phyloP scores from a whole-genome alignment of 2,797 vertebrate species.

The Buceros bicornis region DNA sequence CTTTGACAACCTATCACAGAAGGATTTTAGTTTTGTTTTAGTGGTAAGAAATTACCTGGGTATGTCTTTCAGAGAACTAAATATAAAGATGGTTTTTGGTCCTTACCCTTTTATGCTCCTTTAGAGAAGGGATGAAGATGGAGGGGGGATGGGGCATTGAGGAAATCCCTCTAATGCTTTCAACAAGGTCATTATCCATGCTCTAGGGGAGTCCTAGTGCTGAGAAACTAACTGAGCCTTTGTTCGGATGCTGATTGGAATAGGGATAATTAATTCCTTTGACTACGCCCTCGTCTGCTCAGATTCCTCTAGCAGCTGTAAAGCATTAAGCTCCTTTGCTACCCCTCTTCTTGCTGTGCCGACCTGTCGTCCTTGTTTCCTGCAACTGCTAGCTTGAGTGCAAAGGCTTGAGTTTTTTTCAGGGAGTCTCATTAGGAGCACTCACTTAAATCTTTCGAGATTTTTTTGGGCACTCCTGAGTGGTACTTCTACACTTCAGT shows the following conservation, averaged over 20 bases:
- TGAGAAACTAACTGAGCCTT: slow-evolving; percentile 14
- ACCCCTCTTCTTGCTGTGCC: neutral
- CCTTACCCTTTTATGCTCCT: neutral
- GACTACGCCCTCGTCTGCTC: neutral
- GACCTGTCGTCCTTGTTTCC: neutral
- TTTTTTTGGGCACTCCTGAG: neutral
- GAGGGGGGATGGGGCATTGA: neutral
- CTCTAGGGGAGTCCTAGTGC: slow-evolving; percentile 21
- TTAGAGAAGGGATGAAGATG: neutral
- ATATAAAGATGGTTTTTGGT: neutral
- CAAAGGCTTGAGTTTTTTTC: neutral
- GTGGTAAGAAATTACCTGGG: neutral
- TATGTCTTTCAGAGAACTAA: neutral
- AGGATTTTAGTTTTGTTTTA: neutral
- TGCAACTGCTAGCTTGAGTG: neutral
- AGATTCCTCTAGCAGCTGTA: neutral
- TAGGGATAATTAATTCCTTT: slow-evolving; percentile 28
- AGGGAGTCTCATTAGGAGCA: neutral
- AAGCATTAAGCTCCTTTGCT: slow-evolving; percentile 16
- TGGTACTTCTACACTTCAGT: neutral
- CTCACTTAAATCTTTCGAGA: neutral
- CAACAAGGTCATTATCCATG: slow-evolving; percentile 12
- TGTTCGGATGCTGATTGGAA: slow-evolving; percentile 43
- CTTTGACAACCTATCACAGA: neutral
- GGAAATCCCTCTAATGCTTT: slow-evolving; percentile 31